Percentiles rank a stretch among this genome's conserved stretches.
These are phyloP conservation scores for Theristicus caerulescens DNA, from an alignment of 2,113 vertebrate species.

Conservation along the genomic window DNA sequence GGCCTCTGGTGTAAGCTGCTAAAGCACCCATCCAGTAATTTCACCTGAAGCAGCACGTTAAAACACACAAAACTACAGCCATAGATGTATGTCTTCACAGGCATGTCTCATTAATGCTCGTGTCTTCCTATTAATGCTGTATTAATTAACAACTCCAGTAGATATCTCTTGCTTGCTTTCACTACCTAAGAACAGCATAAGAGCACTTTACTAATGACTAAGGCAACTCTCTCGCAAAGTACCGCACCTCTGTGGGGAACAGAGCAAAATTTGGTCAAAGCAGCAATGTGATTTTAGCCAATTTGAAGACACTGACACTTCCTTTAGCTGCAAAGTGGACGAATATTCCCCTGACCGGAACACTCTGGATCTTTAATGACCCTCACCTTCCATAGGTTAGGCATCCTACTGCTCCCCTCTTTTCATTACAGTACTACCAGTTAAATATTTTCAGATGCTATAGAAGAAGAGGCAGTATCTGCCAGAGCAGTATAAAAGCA, in stretches of 20 bases:
- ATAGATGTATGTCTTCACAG: neutral
- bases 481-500: neutral
- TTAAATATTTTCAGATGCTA: neutral
- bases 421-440: neutral
- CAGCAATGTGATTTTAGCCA: neutral
- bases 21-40: neutral
- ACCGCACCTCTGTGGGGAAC: rapidly evolving
- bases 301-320: neutral
- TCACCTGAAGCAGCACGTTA: neutral
- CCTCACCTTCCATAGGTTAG: neutral
- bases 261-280: neutral
- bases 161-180: neutral
- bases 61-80: neutral
- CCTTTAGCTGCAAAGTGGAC: neutral
- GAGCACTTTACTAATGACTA: neutral
- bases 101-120: neutral
- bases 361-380: neutral
- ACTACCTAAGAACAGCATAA: neutral
- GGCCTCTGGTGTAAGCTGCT: neutral
- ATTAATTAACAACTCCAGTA: neutral
- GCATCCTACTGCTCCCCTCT: neutral
- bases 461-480: neutral
- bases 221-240: neutral
- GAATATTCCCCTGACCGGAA: neutral
- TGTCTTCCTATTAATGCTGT: neutral